Evolutionary conservation across 1,140 invertebrate species (phyloP).

Genomic region (Hyles vespertilio): DNA sequence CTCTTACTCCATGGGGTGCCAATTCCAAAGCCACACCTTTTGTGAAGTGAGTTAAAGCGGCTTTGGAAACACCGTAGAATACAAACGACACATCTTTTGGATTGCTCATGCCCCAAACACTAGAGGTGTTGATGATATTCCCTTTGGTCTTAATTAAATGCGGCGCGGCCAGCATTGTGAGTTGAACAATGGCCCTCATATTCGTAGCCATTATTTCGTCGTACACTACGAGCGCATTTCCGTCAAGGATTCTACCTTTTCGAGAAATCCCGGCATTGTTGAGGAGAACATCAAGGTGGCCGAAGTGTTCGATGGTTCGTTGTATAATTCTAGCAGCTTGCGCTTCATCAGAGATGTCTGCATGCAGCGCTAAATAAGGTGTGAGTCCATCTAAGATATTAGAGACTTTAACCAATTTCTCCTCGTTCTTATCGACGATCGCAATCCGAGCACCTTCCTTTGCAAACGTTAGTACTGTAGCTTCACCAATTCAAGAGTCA

Average conservation of each 20-base stretch:
- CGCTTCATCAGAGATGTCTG: slow-evolving; percentile 79
- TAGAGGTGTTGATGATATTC: slow-evolving; percentile 68
- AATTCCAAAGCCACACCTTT: slow-evolving; percentile 84
- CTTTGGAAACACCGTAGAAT: background rate
- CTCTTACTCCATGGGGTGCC: slow-evolving; percentile 83
- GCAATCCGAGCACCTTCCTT: slow-evolving; percentile 42
- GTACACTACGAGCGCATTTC: slow-evolving; percentile 80
- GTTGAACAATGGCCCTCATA: slow-evolving; percentile 80
- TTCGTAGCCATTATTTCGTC: slow-evolving; percentile 82
- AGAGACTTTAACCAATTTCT: slow-evolving; percentile 22
- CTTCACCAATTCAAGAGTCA: slow-evolving; percentile 89
- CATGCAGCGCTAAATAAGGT: slow-evolving; percentile 71
- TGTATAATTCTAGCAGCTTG: slow-evolving; percentile 78
- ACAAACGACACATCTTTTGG: background rate
- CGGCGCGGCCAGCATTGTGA: slow-evolving; percentile 83
- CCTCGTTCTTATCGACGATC: slow-evolving; percentile 83
- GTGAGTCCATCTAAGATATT: slow-evolving; percentile 8
- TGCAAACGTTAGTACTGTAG: slow-evolving; percentile 83
- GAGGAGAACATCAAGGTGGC: slow-evolving; percentile 79
- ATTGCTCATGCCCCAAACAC: background rate
- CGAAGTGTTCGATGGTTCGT: slow-evolving; percentile 74
- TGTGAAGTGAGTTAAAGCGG: slow-evolving; percentile 75
- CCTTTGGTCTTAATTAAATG: slow-evolving; percentile 82
- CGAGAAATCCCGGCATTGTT: slow-evolving; percentile 85
- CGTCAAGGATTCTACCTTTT: slow-evolving; percentile 79